Evolutionary conservation across 2,888 invertebrate species (phyloP), one percentile per base, ranked within the genome.

Genomic region (Leptodirus hochenwartii): DNA sequence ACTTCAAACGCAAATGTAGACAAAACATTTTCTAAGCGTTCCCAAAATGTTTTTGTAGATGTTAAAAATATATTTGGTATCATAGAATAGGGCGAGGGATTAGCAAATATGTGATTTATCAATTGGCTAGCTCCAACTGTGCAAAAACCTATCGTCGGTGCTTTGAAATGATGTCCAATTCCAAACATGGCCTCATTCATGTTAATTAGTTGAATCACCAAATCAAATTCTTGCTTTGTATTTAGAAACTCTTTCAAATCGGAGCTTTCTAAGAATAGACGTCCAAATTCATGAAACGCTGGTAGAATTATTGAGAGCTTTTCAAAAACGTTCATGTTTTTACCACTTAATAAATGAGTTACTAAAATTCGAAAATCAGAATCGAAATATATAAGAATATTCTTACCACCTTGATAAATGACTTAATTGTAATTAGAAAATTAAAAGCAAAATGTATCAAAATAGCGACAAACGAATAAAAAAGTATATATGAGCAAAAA

Each of bases 161-260:
- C 48, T 30, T 51, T 43, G 29, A 48, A 46, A 27, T 47, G 41
- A 35, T 52, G 47, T 3, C 47, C 45, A 4, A 53, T 39, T 2
- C 47, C 50, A 15, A 49, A 39, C 15, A 46, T 40, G 6, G 49
- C 50, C 32, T 54, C 50, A 35, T 44, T 48, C 31, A 47, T 43
- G 26, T 50, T 45, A 15, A 42, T 42, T 20, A 47, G 45, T 10
- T 46, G 34, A 2, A 52, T 37, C 3, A 51, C 38, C 5, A 49
- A 32, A 34, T 51, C 50, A 25, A 42, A 47, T n/a, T 17, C 22
- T 22, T 29, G n/a, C 4, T 10, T 10, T 22, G 29, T 22, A 4
- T 22, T 29, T 10, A 10, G n/a, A 8, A 29, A 11, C 8, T 22
- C 14, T 22, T 12, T 17, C 13, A 29, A 29, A 12, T 29, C 17